Evolutionary conservation across 1,140 invertebrate genomes (phyloP).

Genomic region (Vanessa atalanta): DNA sequence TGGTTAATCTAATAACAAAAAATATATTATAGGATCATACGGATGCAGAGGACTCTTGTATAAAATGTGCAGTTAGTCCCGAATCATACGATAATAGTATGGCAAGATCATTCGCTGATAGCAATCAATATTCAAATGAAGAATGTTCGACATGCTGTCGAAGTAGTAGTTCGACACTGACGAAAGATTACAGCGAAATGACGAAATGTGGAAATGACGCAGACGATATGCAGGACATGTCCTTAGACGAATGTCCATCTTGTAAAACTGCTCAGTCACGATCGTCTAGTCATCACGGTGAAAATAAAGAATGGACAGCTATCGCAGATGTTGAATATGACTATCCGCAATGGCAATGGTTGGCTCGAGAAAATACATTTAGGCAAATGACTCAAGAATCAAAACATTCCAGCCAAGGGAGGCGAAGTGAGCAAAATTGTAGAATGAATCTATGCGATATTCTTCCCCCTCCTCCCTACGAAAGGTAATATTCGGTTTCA

Average conservation of each 20-base stretch:
- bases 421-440: slow-evolving; percentile 69
- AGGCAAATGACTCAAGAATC: slow-evolving; percentile 61
- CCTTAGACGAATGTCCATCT: slow-evolving; percentile 73
- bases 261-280: slow-evolving; percentile 73
- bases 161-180: slow-evolving; percentile 74
- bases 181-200: slow-evolving; percentile 78
- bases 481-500: slow-evolving; percentile 52
- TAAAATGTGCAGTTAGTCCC: slow-evolving; percentile 74
- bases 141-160: slow-evolving; percentile 76
- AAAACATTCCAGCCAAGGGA: slow-evolving; percentile 59
- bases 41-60: slow-evolving; percentile 72
- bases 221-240: slow-evolving; percentile 70
- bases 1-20: no score
- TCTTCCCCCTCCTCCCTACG: slow-evolving; percentile 74
- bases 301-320: slow-evolving; percentile 72
- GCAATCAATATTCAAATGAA: slow-evolving; percentile 76
- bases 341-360: slow-evolving; percentile 77
- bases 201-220: slow-evolving; percentile 73
- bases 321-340: slow-evolving; percentile 74
- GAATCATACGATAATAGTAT: slow-evolving; percentile 75
- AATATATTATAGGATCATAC: slow-evolving; percentile 62
- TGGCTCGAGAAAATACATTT: slow-evolving; percentile 72
- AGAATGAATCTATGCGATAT: slow-evolving; percentile 77
- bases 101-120: slow-evolving; percentile 70
- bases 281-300: slow-evolving; percentile 74